phyloP scores from a whole-genome alignment of 2,113 vertebrate species.

The Pipa parva region DNA sequence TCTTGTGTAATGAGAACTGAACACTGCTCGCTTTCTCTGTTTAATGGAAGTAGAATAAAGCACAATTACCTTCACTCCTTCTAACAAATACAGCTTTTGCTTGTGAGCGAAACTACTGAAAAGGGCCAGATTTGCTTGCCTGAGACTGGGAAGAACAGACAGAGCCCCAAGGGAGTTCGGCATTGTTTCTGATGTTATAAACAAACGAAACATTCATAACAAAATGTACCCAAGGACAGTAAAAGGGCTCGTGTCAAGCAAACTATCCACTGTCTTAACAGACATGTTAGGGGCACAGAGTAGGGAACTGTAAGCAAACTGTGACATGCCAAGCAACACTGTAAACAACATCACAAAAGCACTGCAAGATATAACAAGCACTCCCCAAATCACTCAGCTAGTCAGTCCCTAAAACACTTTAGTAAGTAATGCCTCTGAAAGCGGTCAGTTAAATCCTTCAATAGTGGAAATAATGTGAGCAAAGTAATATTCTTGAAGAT shows the following conservation, averaged over 20 bases:
- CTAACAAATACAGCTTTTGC: background rate
- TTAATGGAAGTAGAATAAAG: conserved; percentile 18
- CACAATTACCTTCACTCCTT: conserved; percentile 5
- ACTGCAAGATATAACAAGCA: background rate
- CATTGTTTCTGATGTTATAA: conserved; percentile 53
- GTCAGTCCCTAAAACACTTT: too few relatives aligned
- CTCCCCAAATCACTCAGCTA: too few relatives aligned
- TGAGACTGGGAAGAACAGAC: conserved; percentile 53
- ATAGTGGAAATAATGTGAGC: too few relatives aligned
- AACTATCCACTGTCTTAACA: conserved; percentile 29
- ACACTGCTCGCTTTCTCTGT: conserved; percentile 12
- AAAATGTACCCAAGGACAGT: conserved; percentile 31
- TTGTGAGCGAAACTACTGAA: conserved; percentile 25
- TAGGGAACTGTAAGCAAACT: background rate
- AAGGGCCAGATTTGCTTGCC: conserved; percentile 47
- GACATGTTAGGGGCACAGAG: background rate
- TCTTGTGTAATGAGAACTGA: conserved; percentile 19
- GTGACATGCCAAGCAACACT: conserved; percentile 35
- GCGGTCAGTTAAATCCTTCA: too few relatives aligned
- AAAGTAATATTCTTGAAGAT: too few relatives aligned
- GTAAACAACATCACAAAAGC: background rate
- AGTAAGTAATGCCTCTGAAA: too few relatives aligned
- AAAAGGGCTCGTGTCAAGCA: conserved; percentile 45
- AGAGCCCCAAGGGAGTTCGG: conserved; percentile 49
- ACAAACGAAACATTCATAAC: conserved; percentile 55